Percentiles rank a stretch among this genome's conserved stretches.
Evolutionary conservation across 1,140 invertebrate genomes (phyloP).

Genomic region (Bombus polaris): DNA sequence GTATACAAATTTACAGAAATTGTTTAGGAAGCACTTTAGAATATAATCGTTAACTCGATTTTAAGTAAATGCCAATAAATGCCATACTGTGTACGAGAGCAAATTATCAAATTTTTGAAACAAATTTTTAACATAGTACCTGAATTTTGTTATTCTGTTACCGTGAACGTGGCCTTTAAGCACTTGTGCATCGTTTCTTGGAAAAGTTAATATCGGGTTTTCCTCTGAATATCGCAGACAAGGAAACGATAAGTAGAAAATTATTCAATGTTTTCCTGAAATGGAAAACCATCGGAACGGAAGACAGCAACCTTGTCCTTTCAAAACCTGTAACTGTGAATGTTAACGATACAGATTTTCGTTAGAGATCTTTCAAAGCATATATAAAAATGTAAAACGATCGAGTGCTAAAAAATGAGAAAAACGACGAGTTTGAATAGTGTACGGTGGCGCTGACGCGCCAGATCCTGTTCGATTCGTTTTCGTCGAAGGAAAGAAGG

Average conservation of each 20-base stretch:
- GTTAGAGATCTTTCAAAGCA: neutral
- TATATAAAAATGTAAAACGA: neutral
- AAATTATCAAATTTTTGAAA: too few species aligned
- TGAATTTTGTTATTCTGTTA: neutral
- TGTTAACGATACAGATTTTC: neutral
- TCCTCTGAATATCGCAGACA: neutral
- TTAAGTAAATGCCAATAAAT: too few species aligned
- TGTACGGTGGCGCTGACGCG: neutral
- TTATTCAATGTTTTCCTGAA: neutral
- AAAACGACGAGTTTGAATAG: neutral
- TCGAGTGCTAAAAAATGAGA: neutral
- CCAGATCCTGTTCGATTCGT: too few species aligned
- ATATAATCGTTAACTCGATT: too few species aligned
- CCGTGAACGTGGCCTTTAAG: neutral
- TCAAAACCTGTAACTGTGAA: neutral
- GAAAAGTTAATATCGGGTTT: neutral
- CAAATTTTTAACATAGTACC: neutral
- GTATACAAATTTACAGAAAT: too few species aligned
- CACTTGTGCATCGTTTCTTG: neutral
- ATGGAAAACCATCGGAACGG: too few species aligned
- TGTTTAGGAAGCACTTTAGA: too few species aligned
- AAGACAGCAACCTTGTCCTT: too few species aligned
- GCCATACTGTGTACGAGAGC: too few species aligned
- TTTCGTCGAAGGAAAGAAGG: neutral
- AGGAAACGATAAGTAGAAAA: neutral